Evolutionary conservation across 2,797 vertebrate species (phyloP).

Genomic region (Mustela erminea): DNA sequence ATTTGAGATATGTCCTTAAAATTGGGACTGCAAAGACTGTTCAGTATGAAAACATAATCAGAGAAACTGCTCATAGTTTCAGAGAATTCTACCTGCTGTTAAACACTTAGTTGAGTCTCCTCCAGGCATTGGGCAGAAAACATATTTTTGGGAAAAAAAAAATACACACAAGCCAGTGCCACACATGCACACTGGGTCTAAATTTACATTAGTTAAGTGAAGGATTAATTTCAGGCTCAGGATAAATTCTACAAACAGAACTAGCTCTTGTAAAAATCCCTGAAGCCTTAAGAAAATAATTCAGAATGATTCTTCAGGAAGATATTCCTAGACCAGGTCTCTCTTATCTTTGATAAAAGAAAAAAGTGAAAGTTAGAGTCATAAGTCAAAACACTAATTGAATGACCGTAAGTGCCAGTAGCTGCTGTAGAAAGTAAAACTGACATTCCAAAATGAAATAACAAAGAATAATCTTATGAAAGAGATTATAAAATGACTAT

Average conservation of each 20-base stretch:
- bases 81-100: not conserved
- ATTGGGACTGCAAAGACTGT: not conserved
- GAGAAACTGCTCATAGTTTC: not conserved
- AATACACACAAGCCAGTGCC: not conserved
- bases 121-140: not conserved
- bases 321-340: not conserved
- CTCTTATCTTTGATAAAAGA: not conserved
- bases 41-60: not conserved
- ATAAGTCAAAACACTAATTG: conserved; percentile 23
- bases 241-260: conserved; percentile 22
- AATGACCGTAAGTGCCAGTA: not conserved
- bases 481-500: not conserved
- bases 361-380: not conserved
- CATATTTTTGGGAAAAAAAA: not conserved
- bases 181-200: not conserved
- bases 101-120: not conserved
- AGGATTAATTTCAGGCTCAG: conserved; percentile 10
- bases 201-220: conserved; percentile 10
- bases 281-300: not conserved
- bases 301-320: not conserved
- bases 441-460: conserved; percentile 40
- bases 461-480: not conserved
- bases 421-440: not conserved
- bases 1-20: not conserved
- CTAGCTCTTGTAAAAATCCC: conserved; percentile 8